Base-by-base conservation (phyloP, 1,140 invertebrate genomes). In the Dendroctonus valens region DNA sequence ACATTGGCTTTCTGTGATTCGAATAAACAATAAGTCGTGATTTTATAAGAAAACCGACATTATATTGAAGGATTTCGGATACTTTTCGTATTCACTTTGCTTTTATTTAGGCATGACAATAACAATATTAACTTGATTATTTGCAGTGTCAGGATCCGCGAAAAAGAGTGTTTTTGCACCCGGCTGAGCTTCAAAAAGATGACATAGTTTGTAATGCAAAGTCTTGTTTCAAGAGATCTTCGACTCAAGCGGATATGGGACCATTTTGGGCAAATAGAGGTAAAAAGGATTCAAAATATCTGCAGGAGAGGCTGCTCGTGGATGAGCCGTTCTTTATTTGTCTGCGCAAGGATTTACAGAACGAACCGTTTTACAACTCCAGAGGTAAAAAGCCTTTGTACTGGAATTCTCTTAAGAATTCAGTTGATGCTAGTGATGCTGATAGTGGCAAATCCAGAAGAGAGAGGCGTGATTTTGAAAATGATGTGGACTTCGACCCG, bases 221-320 rank as follows among this genome's bases (percentile, higher is more conserved):
- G n/a, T 63, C 41, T 8, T 75, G 73, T 55, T 42, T 70, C 2
- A 72, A 70, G 54, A 57, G 74, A 46, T 69, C 68, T 37, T 37
- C 53, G 11, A 48, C 46, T 37, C 40, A 58, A 15, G 55, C 68
- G 5, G 73, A 77, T n/a, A 51, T 69, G 12, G 75, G 74, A 0
- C 75, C 76, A 37, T 77, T 77, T 65, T 77, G 75, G 75, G 75
- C 75, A 3, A 77, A 77, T 51, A 60, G 76, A 46, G 76, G 75
- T n/a, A 76, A 76, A 58, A 75, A 72, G 55, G 71, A 75, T 65
- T 71, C 72, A 0, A 68, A 15, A 4, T 71, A 64, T 53, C 42
- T 38, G 5, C 38, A 69, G 50, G 68, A 67, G 7, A 60, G 40
- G 9, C 50, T 76, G 39, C 75, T 68, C 15, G 73, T 69, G 0